phyloP scores from a whole-genome alignment of 1,140 invertebrate genomes.

The Fopius arisanus region DNA sequence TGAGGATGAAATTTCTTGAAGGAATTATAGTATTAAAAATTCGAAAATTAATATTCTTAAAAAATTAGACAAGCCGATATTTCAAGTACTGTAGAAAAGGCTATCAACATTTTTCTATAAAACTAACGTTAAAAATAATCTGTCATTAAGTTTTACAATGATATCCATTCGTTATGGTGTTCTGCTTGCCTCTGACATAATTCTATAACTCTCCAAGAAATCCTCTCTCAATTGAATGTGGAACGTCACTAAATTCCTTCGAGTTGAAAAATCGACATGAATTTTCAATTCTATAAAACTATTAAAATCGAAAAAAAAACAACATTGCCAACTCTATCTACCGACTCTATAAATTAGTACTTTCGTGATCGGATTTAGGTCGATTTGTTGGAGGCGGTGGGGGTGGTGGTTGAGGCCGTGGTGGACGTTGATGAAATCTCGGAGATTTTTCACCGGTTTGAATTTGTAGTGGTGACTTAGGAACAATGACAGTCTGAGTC shows the following conservation, averaged over 20 bases:
- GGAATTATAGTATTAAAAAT: neutral
- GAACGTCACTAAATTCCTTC: neutral
- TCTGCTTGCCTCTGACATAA: neutral
- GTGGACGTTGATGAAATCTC: conserved; percentile 56
- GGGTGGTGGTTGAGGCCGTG: conserved; percentile 61
- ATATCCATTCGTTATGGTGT: no score
- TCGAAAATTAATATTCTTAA: neutral
- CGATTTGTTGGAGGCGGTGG: conserved; percentile 56
- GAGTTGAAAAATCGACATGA: neutral
- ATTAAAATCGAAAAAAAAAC: no score
- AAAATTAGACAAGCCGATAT: no score
- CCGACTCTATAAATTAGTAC: conserved; percentile 58
- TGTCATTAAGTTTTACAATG: no score
- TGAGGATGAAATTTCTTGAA: neutral
- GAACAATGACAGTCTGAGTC: conserved; percentile 48
- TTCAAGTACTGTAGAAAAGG: no score
- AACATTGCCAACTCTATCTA: neutral
- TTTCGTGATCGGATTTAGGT: conserved; percentile 60
- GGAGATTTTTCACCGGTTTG: conserved; percentile 46
- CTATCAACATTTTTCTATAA: no score
- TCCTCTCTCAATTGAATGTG: neutral
- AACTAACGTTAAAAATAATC: no score
- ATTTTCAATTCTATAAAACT: no score
- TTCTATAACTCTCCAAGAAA: neutral
- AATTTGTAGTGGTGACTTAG: conserved; percentile 50